Evolutionary conservation across 2,888 invertebrate genomes (phyloP).

Genomic region (Aphodius sticticus): DNA sequence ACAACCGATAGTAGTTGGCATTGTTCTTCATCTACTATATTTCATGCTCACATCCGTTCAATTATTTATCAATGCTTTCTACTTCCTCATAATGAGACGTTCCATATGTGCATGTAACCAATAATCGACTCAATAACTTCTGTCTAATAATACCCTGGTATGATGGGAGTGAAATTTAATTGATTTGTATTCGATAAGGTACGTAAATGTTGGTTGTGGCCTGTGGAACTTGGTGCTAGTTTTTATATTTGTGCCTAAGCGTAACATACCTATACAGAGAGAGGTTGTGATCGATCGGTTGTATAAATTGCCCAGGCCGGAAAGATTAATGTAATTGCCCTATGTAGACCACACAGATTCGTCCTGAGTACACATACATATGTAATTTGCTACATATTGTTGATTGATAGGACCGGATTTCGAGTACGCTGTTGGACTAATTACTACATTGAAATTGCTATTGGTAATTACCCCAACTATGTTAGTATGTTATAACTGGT

Average conservation of each 20-base stretch:
- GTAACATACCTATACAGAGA: neutral
- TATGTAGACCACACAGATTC: neutral
- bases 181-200: neutral
- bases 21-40: neutral
- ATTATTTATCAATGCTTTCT: neutral
- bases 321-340: neutral
- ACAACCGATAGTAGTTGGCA: neutral
- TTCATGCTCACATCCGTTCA: neutral
- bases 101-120: neutral
- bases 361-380: neutral
- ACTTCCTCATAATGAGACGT: neutral
- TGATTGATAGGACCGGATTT: constrained; percentile 4
- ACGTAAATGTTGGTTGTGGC: neutral
- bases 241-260: neutral
- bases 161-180: neutral
- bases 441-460: neutral
- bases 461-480: neutral
- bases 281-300: neutral
- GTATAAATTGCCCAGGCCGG: neutral
- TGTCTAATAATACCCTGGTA: neutral
- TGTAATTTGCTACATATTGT: neutral
- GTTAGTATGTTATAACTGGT: neutral
- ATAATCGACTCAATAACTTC: neutral
- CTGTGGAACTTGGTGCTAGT: neutral
- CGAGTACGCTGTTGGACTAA: neutral